Evolutionary conservation across 2,797 vertebrate species (phyloP).

Genomic region (Saxicola maurus): DNA sequence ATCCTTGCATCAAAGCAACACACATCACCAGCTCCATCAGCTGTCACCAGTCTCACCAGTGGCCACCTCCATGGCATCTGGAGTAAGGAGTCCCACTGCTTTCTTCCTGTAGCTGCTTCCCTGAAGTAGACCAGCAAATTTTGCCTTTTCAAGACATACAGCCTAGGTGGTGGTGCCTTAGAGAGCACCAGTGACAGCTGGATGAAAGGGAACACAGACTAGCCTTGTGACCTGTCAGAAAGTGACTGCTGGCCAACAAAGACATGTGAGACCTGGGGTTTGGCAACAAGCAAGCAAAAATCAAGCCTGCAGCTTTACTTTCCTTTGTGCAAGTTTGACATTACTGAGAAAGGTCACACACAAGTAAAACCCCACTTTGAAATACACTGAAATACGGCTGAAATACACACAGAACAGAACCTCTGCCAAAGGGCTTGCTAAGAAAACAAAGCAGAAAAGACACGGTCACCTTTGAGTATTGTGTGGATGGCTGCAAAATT

Average conservation of each 20-base stretch:
- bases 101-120: background rate
- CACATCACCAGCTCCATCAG: background rate
- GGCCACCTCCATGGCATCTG: background rate
- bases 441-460: background rate
- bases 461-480: background rate
- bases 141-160: background rate
- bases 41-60: background rate
- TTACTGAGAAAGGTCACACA: background rate
- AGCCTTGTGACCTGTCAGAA: background rate
- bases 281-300: background rate
- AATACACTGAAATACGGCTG: background rate
- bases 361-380: background rate
- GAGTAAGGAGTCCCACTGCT: background rate
- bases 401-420: background rate
- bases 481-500: background rate
- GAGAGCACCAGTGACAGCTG: background rate
- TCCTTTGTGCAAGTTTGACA: background rate
- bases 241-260: background rate
- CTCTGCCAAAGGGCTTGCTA: background rate
- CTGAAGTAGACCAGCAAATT: background rate
- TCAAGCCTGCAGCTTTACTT: background rate
- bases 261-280: background rate
- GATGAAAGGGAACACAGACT: background rate
- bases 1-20: background rate
- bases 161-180: background rate